Conservation (phyloP, 2,888 invertebrate genomes). For the Catocala sponsa region DNA sequence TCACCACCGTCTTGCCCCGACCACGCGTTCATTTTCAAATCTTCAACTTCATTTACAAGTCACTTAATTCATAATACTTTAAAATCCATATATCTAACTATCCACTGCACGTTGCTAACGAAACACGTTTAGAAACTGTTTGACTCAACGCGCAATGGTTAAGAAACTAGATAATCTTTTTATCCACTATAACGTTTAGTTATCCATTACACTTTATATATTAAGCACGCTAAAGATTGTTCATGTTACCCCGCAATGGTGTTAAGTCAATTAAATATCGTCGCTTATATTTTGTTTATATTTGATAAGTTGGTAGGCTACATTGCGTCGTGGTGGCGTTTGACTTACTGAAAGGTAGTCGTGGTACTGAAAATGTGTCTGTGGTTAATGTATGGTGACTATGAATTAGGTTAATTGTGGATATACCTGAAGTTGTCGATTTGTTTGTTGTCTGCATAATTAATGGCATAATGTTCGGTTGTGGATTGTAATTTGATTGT, state of each 20-base stretch:
- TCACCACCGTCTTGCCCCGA: slow-evolving; percentile 66
- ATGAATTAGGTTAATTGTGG: slow-evolving; percentile 29
- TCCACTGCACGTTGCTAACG: slow-evolving; percentile 4
- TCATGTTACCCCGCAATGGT: no score
- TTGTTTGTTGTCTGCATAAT: slow-evolving; percentile 11
- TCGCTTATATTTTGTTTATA: no score
- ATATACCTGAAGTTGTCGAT: slow-evolving; percentile 1
- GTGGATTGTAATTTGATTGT: no score
- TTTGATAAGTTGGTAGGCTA: slow-evolving; percentile 10
- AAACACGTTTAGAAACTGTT: background rate
- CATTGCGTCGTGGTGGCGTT: slow-evolving; percentile 63
- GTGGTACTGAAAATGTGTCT: slow-evolving; percentile 64
- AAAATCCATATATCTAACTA: background rate
- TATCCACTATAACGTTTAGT: no score
- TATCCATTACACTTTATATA: no score
- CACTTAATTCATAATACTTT: background rate
- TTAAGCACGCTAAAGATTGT: no score
- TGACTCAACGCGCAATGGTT: slow-evolving; percentile 7
- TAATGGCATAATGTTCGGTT: background rate
- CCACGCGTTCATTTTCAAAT: slow-evolving; percentile 75
- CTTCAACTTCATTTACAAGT: slow-evolving; percentile 6
- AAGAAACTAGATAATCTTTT: background rate
- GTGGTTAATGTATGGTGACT: slow-evolving; percentile 58
- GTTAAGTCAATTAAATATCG: no score
- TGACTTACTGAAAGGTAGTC: slow-evolving; percentile 73